Evolutionary conservation across 2,888 invertebrate species (phyloP).

Genomic region (Lepidocyrtinus sp.): DNA sequence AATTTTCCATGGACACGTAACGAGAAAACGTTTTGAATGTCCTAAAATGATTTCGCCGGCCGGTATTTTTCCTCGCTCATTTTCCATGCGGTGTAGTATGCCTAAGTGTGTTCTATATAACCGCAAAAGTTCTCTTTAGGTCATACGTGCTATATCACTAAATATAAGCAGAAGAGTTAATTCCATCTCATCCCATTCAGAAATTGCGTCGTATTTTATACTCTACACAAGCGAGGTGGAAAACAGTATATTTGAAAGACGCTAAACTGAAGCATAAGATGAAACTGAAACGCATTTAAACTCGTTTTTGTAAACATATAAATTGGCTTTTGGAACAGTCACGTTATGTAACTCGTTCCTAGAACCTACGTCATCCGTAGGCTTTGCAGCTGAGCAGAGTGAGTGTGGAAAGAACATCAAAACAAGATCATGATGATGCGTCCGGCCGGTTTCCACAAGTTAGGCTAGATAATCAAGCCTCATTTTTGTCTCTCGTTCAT

Average conservation of each 20-base stretch:
- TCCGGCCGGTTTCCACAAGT: not conserved
- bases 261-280: not conserved
- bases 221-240: not conserved
- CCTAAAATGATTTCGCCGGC: constrained; percentile 22
- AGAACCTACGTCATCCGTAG: not conserved
- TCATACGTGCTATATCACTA: constrained; percentile 3
- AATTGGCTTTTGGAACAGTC: not conserved
- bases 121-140: not conserved
- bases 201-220: constrained; percentile 6
- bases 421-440: not conserved
- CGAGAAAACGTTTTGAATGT: constrained; percentile 10
- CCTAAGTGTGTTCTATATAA: not conserved
- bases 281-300: constrained; percentile 12
- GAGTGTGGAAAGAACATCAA: not conserved
- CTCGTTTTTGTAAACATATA: not conserved
- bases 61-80: constrained; percentile 24
- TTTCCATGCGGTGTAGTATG: not conserved
- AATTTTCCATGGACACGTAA: constrained; percentile 11
- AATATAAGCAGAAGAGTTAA: not conserved
- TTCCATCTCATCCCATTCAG: not conserved
- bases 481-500: not conserved
- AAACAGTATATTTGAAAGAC: not conserved
- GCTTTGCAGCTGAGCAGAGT: not conserved
- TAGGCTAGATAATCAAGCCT: not conserved
- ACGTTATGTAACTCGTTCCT: not conserved